Evolutionary conservation across 2,113 vertebrate genomes (phyloP).

Genomic region (Ammodytes dubius): DNA sequence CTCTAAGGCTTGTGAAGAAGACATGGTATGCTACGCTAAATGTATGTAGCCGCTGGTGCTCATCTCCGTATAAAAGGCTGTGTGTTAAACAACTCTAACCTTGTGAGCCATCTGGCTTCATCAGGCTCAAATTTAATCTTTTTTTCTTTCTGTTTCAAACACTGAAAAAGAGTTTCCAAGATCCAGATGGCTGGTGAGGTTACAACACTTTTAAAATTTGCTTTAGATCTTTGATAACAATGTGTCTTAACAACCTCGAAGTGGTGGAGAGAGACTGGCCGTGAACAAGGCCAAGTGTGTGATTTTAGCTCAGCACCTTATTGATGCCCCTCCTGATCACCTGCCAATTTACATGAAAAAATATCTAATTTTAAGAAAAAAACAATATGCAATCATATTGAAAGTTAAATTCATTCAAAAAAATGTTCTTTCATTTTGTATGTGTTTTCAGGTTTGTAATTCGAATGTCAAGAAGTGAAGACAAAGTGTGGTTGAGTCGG

Average conservation of each 20-base stretch:
- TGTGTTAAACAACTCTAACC: slow-evolving; percentile 65
- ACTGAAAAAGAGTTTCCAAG: slow-evolving; percentile 44
- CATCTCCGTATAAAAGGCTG: slow-evolving; percentile 20
- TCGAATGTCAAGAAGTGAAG: background rate
- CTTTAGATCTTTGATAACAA: slow-evolving; percentile 20
- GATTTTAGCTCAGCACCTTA: background rate
- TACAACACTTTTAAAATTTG: slow-evolving; percentile 49
- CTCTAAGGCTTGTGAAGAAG: slow-evolving; percentile 23
- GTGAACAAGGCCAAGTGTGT: slow-evolving; percentile 13
- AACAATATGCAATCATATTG: background rate
- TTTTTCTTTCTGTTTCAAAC: slow-evolving; percentile 17
- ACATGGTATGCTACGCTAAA: slow-evolving; percentile 17
- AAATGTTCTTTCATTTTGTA: slow-evolving; percentile 10
- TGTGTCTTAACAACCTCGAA: slow-evolving; percentile 18
- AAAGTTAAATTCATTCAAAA: slow-evolving; percentile 10
- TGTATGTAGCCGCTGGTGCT: slow-evolving; percentile 23
- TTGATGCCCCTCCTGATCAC: background rate
- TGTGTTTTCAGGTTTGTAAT: background rate
- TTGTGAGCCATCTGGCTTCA: slow-evolving; percentile 75
- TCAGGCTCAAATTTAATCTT: slow-evolving; percentile 62
- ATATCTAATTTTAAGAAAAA: slow-evolving; percentile 5
- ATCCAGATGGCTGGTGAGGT: slow-evolving; percentile 74
- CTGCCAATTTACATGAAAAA: background rate
- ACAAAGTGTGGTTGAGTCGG: background rate
- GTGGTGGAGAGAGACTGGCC: slow-evolving; percentile 13